Conservation (phyloP, 1,140 invertebrate species). For the Andricus grossulariae region DNA sequence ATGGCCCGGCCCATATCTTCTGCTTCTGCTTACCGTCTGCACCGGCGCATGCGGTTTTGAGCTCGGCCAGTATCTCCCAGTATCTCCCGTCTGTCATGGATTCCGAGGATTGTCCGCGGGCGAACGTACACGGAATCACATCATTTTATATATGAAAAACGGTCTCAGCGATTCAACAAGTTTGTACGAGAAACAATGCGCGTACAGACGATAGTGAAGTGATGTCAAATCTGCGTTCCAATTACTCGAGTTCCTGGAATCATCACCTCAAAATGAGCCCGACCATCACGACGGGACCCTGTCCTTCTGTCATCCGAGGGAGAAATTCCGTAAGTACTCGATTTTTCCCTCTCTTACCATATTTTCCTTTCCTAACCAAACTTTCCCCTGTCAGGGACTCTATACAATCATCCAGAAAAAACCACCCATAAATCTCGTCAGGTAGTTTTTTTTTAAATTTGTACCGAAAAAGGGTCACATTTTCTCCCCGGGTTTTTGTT, state of each 20-base stretch:
- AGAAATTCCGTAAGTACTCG: constrained; percentile 62
- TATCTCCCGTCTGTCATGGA: constrained; percentile 69
- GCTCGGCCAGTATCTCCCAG: constrained; percentile 46
- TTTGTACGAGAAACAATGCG: constrained; percentile 38
- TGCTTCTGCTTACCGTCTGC: constrained; percentile 48
- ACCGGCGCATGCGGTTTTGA: constrained; percentile 56
- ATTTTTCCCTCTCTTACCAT: background rate
- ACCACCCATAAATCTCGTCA: background rate
- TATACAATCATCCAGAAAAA: background rate
- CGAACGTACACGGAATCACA: constrained; percentile 62
- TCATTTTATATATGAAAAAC: constrained; percentile 61
- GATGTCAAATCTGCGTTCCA: constrained; percentile 33
- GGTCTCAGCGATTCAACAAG: constrained; percentile 36
- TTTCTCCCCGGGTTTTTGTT: too few relatives aligned
- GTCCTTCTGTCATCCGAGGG: constrained; percentile 57
- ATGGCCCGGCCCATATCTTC: constrained; percentile 21
- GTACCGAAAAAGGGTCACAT: background rate
- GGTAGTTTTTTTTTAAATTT: background rate
- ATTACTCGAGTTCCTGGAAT: constrained; percentile 38
- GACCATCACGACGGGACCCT: constrained; percentile 49
- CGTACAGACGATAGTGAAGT: constrained; percentile 34
- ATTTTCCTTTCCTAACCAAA: background rate
- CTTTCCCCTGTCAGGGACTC: background rate
- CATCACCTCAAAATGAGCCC: constrained; percentile 58
- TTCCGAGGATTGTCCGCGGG: constrained; percentile 66